phyloP scores from a whole-genome alignment of 2,797 vertebrate genomes.

The Hippoglossus hippoglossus region DNA sequence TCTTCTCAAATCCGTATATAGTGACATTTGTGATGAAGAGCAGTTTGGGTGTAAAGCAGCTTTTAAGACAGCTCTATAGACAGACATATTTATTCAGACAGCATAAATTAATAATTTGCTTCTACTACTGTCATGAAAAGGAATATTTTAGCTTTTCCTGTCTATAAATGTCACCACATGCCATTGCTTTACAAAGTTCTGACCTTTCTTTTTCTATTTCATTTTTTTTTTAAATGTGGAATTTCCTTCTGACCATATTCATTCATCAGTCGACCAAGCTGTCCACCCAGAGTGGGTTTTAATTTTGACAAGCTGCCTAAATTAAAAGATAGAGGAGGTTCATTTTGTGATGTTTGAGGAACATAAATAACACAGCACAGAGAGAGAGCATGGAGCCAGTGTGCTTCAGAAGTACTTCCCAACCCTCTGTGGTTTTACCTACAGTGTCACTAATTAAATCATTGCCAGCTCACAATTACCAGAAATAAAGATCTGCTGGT shows the following conservation, averaged over 20 bases:
- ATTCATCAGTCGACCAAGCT: no score
- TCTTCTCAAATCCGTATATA: no score
- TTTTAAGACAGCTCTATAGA: no score
- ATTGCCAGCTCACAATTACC: conserved; percentile 27
- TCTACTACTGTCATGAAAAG: not conserved
- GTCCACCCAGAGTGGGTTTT: no score
- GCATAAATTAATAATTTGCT: not conserved
- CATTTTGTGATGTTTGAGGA: not conserved
- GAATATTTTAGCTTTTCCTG: not conserved
- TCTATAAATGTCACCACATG: not conserved
- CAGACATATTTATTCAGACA: not conserved
- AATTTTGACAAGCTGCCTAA: not conserved
- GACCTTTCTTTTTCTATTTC: not conserved
- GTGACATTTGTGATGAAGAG: no score
- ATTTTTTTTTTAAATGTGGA: not conserved
- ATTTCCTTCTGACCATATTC: not conserved
- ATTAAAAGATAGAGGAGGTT: not conserved
- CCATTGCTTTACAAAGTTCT: not conserved
- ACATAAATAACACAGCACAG: not conserved
- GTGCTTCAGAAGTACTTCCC: conserved; percentile 6
- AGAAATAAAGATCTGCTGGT: conserved; percentile 51
- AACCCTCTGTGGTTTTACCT: conserved; percentile 10
- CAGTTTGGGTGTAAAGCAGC: no score
- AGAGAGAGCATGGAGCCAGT: conserved; percentile 8
- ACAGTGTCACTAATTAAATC: conserved; percentile 36